phyloP scores from a whole-genome alignment of 2,888 invertebrate species.

The Melolontha melolontha region DNA sequence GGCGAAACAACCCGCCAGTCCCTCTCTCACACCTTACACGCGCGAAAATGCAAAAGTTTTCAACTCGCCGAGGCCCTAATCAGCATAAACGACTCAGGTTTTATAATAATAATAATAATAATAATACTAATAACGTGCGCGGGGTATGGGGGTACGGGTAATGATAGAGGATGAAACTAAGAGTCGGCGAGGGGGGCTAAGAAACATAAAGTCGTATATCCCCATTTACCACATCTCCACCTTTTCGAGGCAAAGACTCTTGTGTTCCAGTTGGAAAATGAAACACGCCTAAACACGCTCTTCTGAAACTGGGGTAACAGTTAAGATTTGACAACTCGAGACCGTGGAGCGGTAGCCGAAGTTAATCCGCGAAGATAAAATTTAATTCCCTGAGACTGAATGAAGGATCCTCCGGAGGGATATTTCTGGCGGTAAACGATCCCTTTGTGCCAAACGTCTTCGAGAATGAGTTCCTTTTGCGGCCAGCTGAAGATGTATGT shows the following conservation, averaged over 20 bases:
- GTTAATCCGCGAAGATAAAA: conserved; percentile 54
- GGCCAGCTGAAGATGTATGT: conserved; percentile 13
- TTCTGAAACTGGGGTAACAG: conserved; percentile 9
- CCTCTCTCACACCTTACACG: conserved; percentile 1
- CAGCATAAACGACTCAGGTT: too few relatives aligned
- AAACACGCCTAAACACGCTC: conserved; percentile 12
- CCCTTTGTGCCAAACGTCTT: conserved; percentile 31
- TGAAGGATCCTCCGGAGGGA: conserved; percentile 48
- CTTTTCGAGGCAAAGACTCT: too few relatives aligned
- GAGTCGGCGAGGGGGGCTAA: too few relatives aligned
- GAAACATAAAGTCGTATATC: too few relatives aligned
- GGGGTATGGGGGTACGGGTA: too few relatives aligned
- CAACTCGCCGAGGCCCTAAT: too few relatives aligned
- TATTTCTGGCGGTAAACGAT: conserved; percentile 43
- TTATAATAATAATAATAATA: too few relatives aligned
- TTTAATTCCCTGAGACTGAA: conserved; percentile 49
- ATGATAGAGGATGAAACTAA: too few relatives aligned
- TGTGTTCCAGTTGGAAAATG: too few relatives aligned
- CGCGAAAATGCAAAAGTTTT: conserved; percentile 30
- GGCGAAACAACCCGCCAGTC: too few relatives aligned
- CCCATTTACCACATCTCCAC: too few relatives aligned
- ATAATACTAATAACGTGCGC: too few relatives aligned
- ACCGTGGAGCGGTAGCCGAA: conserved; percentile 36
- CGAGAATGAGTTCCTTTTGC: conserved; percentile 33
- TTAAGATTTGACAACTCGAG: conserved; percentile 26